Evolutionary conservation across 2,113 vertebrate genomes (phyloP).

Genomic region (Hydrochoerus hydrochaeris): DNA sequence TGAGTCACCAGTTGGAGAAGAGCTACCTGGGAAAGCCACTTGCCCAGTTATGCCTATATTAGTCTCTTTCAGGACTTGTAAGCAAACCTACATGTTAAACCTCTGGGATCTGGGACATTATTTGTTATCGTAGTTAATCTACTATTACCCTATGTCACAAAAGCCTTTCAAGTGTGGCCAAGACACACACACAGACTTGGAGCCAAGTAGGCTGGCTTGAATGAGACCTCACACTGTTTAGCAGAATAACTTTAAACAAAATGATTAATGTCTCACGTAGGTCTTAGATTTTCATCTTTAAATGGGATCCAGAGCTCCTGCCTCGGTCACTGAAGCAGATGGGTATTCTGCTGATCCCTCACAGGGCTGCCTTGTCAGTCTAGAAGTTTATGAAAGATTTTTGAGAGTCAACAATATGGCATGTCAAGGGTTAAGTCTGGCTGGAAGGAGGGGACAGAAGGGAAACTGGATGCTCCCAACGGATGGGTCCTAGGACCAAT

Average conservation of each 20-base stretch:
- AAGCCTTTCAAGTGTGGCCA: not conserved
- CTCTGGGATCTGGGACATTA: not conserved
- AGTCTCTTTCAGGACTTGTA: not conserved
- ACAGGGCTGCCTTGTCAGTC: fast-evolving
- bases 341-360: fast-evolving
- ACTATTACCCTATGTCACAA: not conserved
- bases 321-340: not conserved
- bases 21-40: not conserved
- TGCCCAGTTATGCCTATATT: not conserved
- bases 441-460: not conserved
- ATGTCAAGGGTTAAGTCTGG: not conserved
- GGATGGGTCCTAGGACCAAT: not conserved
- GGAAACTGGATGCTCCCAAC: not conserved
- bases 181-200: not conserved
- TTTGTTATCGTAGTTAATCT: not conserved
- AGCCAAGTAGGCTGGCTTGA: not conserved
- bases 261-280: not conserved
- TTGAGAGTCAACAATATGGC: not conserved
- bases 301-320: not conserved
- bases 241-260: not conserved
- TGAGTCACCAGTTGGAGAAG: not conserved
- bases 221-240: too few relatives aligned
- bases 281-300: not conserved
- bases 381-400: not conserved
- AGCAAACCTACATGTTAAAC: not conserved